Evolutionary conservation across 2,113 vertebrate genomes (phyloP).

Genomic region (Edolisoma coerulescens): DNA sequence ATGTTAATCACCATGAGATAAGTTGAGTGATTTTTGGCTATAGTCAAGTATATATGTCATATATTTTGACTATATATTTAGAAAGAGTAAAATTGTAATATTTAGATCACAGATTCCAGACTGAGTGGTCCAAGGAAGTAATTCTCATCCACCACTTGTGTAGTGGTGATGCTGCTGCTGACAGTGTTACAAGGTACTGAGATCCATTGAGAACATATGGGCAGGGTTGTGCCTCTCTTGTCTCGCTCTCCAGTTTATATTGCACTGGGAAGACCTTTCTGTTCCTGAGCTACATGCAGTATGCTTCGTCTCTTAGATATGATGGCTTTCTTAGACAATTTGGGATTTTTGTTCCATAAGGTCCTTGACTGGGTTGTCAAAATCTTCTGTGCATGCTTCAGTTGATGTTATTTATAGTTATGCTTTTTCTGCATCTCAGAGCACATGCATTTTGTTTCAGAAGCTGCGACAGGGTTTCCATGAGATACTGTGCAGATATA

Average conservation of each 20-base stretch:
- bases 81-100: not conserved
- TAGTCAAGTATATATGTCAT: not conserved
- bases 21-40: not conserved
- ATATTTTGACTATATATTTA: not conserved
- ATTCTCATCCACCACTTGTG: not conserved
- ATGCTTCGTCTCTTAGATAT: not conserved
- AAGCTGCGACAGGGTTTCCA: not conserved
- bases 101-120: not conserved
- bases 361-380: not conserved
- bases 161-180: not conserved
- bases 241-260: not conserved
- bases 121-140: not conserved
- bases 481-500: not conserved
- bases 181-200: not conserved
- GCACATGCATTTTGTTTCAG: not conserved
- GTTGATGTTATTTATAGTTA: not conserved
- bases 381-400: not conserved
- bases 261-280: not conserved
- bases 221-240: not conserved
- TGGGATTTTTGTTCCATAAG: not conserved
- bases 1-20: not conserved
- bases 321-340: not conserved
- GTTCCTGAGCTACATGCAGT: not conserved
- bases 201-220: not conserved
- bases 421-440: not conserved